Percentiles rank a stretch among this genome's conserved stretches.
Evolutionary conservation across 2,888 invertebrate species (phyloP).

Genomic region (Eumacrocentrus americanus): DNA sequence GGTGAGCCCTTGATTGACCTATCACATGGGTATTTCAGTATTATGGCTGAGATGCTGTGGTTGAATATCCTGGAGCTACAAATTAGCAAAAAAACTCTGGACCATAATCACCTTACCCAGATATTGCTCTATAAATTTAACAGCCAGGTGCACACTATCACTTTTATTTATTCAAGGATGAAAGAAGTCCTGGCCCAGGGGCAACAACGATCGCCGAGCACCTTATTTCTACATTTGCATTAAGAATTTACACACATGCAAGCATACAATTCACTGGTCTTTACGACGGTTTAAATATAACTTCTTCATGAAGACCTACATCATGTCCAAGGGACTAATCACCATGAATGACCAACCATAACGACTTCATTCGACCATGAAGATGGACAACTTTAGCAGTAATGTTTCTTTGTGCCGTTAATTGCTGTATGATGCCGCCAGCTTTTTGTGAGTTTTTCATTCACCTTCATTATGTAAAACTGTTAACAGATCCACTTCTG

Average conservation of each 20-base stretch:
- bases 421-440: background rate
- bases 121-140: background rate
- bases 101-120: too few species aligned
- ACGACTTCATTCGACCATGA: slow-evolving; percentile 44
- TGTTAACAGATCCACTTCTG: slow-evolving; percentile 1
- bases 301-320: slow-evolving; percentile 45
- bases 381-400: background rate
- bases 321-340: slow-evolving; percentile 43
- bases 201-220: background rate
- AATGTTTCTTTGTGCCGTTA: background rate
- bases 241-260: background rate
- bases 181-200: background rate
- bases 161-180: background rate
- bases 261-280: slow-evolving; percentile 14
- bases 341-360: slow-evolving; percentile 46
- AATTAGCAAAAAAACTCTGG: background rate
- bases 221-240: background rate
- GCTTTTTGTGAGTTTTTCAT: background rate
- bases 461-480: background rate
- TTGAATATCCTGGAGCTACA: background rate
- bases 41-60: too few species aligned
- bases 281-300: slow-evolving; percentile 51
- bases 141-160: background rate
- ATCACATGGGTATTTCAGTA: background rate
- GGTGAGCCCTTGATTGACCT: background rate